These are phyloP conservation scores for Neodon shergylaensis DNA, from an alignment of 2,113 vertebrate genomes.

Conservation along the genomic window DNA sequence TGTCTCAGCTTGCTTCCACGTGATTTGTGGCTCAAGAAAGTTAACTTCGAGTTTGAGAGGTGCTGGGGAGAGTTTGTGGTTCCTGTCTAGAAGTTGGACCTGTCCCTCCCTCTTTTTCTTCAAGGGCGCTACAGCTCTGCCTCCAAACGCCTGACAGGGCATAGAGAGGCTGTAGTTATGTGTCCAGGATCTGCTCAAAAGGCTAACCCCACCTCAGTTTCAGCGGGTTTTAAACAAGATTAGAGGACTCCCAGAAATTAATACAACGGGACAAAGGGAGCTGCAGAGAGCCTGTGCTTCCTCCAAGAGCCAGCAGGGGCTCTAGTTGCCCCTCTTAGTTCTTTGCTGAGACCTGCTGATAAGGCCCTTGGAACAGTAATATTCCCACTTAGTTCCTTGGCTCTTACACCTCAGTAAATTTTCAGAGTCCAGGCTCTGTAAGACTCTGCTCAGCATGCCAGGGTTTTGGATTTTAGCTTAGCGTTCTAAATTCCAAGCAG, in stretches of 20 bases:
- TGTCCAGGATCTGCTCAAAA: too few species aligned
- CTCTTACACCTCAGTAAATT: rapidly evolving
- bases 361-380: too few species aligned
- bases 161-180: background rate
- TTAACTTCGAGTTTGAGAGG: background rate
- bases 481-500: background rate
- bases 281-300: rapidly evolving
- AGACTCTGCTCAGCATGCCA: background rate
- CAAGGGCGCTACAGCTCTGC: rapidly evolving
- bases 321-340: background rate
- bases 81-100: rapidly evolving
- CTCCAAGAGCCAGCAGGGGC: rapidly evolving
- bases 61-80: background rate
- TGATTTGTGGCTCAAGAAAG: background rate
- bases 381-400: too few species aligned
- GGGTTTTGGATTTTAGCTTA: background rate
- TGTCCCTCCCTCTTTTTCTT: rapidly evolving
- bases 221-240: rapidly evolving
- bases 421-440: rapidly evolving
- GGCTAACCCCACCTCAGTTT: rapidly evolving
- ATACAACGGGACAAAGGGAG: rapidly evolving
- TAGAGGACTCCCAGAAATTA: rapidly evolving
- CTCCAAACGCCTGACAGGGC: rapidly evolving
- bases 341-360: background rate
- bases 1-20: background rate